A percentile compares a stretch with the other conserved stretches of the same genome.
phyloP scores from a whole-genome alignment of 2,797 vertebrate genomes.

The Melanogrammus aeglefinus region DNA sequence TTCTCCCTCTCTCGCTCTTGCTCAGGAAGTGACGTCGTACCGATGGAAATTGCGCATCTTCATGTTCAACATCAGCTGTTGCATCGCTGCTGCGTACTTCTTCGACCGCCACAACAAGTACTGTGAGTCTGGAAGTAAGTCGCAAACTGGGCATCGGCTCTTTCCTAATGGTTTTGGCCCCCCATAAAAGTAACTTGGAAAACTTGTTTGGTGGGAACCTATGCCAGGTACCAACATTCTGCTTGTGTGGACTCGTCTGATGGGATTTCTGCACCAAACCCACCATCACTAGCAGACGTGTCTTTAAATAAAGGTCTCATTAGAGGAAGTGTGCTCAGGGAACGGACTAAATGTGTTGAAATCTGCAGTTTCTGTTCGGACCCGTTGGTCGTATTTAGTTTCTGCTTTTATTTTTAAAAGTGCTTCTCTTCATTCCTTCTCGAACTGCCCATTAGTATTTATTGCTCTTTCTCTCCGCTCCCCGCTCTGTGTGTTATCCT shows the following conservation, averaged over 20 bases:
- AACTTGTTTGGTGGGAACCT: not conserved
- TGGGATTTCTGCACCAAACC: not conserved
- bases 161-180: not conserved
- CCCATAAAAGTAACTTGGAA: not conserved
- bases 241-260: not conserved
- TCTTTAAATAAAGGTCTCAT: not conserved
- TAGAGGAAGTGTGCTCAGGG: not conserved
- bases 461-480: not conserved
- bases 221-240: not conserved
- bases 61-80: conserved; percentile 79
- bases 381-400: not conserved
- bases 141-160: not conserved
- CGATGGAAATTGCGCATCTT: conserved; percentile 84
- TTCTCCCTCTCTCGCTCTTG: not conserved
- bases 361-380: not conserved
- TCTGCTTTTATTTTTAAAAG: not conserved
- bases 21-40: conserved; percentile 85
- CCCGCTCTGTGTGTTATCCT: not conserved
- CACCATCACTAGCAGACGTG: not conserved
- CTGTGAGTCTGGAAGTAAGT: conserved; percentile 86
- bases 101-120: conserved; percentile 88
- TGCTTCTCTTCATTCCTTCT: not conserved
- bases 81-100: conserved; percentile 72
- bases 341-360: not conserved
- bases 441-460: not conserved